Evolutionary conservation across 2,888 invertebrate genomes (phyloP).

Genomic region (Hyles lineata): DNA sequence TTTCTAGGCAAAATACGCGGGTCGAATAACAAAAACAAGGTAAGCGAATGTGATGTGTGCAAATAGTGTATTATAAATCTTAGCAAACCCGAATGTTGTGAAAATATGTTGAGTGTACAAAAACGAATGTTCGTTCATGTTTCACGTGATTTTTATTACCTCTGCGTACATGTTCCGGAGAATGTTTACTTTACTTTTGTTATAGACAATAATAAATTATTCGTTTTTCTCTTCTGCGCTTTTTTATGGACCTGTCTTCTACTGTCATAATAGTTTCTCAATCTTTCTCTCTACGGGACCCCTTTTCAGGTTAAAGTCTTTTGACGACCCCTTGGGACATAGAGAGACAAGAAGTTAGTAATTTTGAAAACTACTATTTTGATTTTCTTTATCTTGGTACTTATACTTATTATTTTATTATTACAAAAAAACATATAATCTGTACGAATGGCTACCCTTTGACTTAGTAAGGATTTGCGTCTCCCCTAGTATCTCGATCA

Average conservation of each 20-base stretch:
- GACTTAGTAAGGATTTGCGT: too few species aligned
- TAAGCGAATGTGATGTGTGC: not conserved
- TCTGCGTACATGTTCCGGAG: not conserved
- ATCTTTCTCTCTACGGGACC: too few species aligned
- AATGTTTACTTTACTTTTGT: slow-evolving; percentile 1
- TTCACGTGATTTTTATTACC: slow-evolving; percentile 20
- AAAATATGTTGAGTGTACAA: slow-evolving; percentile 19
- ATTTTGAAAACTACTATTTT: too few species aligned
- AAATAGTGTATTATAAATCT: not conserved
- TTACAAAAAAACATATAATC: too few species aligned
- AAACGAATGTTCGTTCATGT: slow-evolving; percentile 1
- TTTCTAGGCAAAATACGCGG: slow-evolving; percentile 21
- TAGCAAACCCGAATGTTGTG: not conserved
- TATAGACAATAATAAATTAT: not conserved
- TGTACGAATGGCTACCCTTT: too few species aligned
- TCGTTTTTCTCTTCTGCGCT: not conserved
- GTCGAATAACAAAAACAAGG: slow-evolving; percentile 26
- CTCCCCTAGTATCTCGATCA: too few species aligned
- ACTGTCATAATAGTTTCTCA: not conserved
- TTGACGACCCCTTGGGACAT: too few species aligned
- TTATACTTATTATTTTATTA: too few species aligned
- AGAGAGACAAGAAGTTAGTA: too few species aligned
- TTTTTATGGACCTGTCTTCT: not conserved
- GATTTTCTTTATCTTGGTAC: too few species aligned
- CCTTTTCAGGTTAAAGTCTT: too few species aligned